These are phyloP conservation scores for Unio pictorum DNA, from an alignment of 2,888 invertebrate genomes.

Conservation along the genomic window DNA sequence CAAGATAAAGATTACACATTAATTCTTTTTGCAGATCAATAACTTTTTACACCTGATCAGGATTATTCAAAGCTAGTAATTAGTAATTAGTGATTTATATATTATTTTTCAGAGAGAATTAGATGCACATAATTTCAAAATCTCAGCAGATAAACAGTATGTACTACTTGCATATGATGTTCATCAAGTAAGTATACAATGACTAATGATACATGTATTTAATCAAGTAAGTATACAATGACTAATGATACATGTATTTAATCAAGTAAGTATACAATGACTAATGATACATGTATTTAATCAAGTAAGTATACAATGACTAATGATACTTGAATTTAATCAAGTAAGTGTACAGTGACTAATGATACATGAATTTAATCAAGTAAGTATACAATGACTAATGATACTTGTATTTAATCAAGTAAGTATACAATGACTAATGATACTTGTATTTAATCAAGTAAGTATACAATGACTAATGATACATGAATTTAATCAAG, in stretches of 20 bases:
- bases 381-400: slow-evolving; percentile 43
- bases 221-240: slow-evolving; percentile 46
- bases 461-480: too few species aligned
- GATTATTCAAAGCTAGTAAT: too few species aligned
- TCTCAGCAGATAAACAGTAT: slow-evolving; percentile 65
- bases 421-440: too few species aligned
- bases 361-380: slow-evolving; percentile 11
- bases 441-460: too few species aligned
- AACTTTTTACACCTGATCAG: too few species aligned
- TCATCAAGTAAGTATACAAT: slow-evolving; percentile 47
- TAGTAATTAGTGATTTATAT: too few species aligned
- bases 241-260: background rate
- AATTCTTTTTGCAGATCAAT: too few species aligned
- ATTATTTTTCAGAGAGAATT: slow-evolving; percentile 51
- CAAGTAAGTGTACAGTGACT: slow-evolving; percentile 44
- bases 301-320: slow-evolving; percentile 45
- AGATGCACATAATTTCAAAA: slow-evolving; percentile 51
- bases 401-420: too few species aligned
- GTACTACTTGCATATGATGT: slow-evolving; percentile 60
- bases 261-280: slow-evolving; percentile 46
- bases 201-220: background rate
- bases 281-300: slow-evolving; percentile 1
- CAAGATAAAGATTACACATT: too few species aligned
- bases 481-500: too few species aligned
- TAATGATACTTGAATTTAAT: slow-evolving; percentile 3